A percentile compares a stretch with the other conserved stretches of the same genome.
These are phyloP conservation scores for Watsonalla cultraria DNA, from an alignment of 2,888 invertebrate species.

Conservation along the genomic window DNA sequence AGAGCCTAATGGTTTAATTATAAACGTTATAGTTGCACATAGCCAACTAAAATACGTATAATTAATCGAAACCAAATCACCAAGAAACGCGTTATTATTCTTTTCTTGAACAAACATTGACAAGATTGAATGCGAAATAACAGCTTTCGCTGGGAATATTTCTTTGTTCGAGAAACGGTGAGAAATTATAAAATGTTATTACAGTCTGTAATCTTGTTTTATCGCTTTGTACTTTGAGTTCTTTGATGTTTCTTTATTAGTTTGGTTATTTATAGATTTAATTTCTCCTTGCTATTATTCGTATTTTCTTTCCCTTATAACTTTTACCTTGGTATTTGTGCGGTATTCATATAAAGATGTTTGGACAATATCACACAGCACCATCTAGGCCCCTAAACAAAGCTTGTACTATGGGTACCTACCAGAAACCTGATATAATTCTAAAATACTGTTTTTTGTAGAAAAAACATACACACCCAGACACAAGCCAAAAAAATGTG, in stretches of 20 bases:
- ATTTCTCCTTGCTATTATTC: constrained; percentile 1
- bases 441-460: too few relatives aligned
- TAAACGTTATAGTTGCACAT: neutral
- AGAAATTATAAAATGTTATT: constrained; percentile 25
- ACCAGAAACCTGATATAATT: too few relatives aligned
- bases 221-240: constrained; percentile 4
- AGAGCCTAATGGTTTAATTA: too few relatives aligned
- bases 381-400: too few relatives aligned
- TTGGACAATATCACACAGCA: too few relatives aligned
- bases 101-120: constrained; percentile 31
- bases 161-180: constrained; percentile 27
- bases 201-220: constrained; percentile 6
- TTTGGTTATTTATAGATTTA: neutral
- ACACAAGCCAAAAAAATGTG: too few relatives aligned
- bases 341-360: too few relatives aligned
- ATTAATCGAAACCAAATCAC: too few relatives aligned
- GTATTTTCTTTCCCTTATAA: neutral
- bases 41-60: neutral
- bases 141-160: constrained; percentile 37
- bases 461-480: too few relatives aligned
- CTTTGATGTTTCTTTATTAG: constrained; percentile 4
- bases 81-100: constrained; percentile 31
- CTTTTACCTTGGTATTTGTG: too few relatives aligned
- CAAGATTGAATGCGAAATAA: constrained; percentile 38
- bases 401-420: too few relatives aligned